phyloP scores from a whole-genome alignment of 2,888 invertebrate genomes.

The Eupithecia vulgata region DNA sequence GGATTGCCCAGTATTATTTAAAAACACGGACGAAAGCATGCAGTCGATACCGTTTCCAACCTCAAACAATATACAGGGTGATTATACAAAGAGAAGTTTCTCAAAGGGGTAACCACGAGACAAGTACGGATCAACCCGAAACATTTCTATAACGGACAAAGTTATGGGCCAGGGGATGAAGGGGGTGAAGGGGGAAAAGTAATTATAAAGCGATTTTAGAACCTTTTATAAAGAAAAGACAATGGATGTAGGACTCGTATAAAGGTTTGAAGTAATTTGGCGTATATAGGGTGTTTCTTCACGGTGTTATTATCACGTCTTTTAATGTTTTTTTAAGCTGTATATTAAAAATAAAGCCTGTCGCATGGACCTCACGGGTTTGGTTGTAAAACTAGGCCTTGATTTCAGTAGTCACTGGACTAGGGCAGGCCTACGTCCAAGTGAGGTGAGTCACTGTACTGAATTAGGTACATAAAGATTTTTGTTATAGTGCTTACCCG shows the following conservation, averaged over 20 bases:
- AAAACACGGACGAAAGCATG: background rate
- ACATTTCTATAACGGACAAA: constrained; percentile 24
- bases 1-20: too few species aligned
- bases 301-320: background rate
- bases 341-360: too few species aligned
- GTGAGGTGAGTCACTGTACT: too few species aligned
- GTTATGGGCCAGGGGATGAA: constrained; percentile 10
- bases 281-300: background rate
- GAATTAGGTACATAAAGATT: too few species aligned
- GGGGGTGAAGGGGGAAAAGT: constrained; percentile 8
- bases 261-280: background rate
- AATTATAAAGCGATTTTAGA: constrained; percentile 14
- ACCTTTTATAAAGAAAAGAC: background rate
- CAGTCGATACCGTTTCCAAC: background rate
- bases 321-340: background rate
- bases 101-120: constrained; percentile 24
- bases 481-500: too few species aligned
- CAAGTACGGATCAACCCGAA: constrained; percentile 10
- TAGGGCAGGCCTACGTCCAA: too few species aligned
- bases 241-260: constrained; percentile 2
- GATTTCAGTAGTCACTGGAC: too few species aligned
- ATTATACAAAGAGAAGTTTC: constrained; percentile 21
- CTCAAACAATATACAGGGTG: constrained; percentile 14
- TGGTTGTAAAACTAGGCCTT: too few species aligned
- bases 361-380: too few species aligned